Conservation (phyloP, 2,113 vertebrate genomes). For the Accipiter virgatus region DNA sequence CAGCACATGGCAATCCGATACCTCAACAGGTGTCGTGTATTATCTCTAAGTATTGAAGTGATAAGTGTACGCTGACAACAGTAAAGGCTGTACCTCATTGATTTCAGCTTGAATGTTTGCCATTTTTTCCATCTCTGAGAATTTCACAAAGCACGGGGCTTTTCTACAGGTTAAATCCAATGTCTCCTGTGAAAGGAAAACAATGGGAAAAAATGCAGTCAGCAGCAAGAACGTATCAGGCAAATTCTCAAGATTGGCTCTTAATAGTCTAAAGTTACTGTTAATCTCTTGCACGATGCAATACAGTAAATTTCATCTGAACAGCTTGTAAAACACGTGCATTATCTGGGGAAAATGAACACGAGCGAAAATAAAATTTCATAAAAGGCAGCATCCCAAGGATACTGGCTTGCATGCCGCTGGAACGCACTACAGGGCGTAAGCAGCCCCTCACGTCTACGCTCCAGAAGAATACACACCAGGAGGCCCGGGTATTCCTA, state of each 20-base stretch:
- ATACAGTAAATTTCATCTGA: accelerated
- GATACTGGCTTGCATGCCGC: accelerated
- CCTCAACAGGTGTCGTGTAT: background rate
- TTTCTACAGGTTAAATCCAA: slow-evolving; percentile 69
- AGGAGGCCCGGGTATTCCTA: background rate
- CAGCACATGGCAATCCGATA: accelerated
- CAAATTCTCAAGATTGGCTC: background rate
- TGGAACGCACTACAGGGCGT: accelerated
- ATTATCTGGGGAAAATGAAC: background rate
- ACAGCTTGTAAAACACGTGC: accelerated
- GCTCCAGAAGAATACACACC: background rate
- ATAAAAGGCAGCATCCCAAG: too few species aligned
- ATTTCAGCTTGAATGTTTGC: slow-evolving; percentile 76
- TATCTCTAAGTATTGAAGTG: background rate
- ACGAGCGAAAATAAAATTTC: accelerated
- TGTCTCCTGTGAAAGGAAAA: slow-evolving; percentile 70
- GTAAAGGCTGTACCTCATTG: slow-evolving; percentile 73
- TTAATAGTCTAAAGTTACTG: accelerated
- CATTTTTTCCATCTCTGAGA: slow-evolving; percentile 75
- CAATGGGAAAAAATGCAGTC: background rate
- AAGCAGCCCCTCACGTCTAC: accelerated
- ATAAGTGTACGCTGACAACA: background rate
- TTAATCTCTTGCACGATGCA: accelerated
- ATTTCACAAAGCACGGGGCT: slow-evolving; percentile 69
- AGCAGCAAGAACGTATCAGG: background rate